Percentiles rank a stretch among this genome's conserved stretches.
Evolutionary conservation across 2,888 invertebrate genomes (phyloP).

Genomic region (Drosophila neonasuta): DNA sequence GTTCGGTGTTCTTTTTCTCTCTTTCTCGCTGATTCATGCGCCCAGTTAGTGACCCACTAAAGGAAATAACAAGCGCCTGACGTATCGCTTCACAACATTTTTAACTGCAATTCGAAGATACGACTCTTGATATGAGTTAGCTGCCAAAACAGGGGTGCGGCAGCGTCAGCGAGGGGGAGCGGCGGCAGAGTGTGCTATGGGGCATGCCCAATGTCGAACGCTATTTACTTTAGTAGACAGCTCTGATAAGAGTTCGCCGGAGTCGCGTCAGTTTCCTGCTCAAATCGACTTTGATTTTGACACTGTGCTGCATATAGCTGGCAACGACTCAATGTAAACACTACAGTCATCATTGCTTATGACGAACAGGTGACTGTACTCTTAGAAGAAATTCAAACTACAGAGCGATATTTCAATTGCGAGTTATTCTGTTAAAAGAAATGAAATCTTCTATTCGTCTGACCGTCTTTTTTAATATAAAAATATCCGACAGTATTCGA

Average conservation of each 20-base stretch:
- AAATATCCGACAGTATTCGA: too few relatives aligned
- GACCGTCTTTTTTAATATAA: too few relatives aligned
- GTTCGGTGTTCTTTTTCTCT: background rate
- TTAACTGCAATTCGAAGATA: conserved; percentile 25
- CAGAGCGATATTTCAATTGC: too few relatives aligned
- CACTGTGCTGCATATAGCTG: background rate
- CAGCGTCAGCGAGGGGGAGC: too few relatives aligned
- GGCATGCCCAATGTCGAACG: conserved; percentile 8
- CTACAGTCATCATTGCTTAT: background rate
- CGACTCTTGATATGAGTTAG: conserved; percentile 6
- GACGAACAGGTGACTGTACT: too few relatives aligned
- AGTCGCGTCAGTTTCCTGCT: conserved; percentile 36
- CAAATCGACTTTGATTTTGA: conserved; percentile 9
- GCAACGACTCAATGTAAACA: background rate
- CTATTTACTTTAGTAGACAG: conserved; percentile 3
- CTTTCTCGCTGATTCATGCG: conserved; percentile 35
- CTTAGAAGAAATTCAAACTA: too few relatives aligned
- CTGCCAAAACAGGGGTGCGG: background rate
- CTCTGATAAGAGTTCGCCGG: conserved; percentile 49
- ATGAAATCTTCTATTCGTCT: too few relatives aligned
- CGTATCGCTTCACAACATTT: conserved; percentile 12
- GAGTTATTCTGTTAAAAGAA: too few relatives aligned
- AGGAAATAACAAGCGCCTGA: conserved; percentile 58
- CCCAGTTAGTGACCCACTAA: conserved; percentile 40
- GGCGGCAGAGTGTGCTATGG: too few relatives aligned